phyloP scores from a whole-genome alignment of 2,888 invertebrate species.

The Andrena chrysosceles region DNA sequence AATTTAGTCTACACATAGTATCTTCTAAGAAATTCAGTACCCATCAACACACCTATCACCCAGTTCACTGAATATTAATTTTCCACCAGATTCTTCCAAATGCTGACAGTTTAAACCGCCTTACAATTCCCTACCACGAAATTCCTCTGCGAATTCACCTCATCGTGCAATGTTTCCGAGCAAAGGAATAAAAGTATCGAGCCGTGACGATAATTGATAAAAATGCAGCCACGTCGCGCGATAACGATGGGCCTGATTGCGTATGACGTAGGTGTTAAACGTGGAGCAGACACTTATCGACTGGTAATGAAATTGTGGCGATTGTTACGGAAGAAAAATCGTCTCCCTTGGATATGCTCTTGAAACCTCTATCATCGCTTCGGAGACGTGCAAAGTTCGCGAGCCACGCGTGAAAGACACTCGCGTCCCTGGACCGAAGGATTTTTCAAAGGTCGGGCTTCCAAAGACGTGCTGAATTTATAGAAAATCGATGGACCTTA shows the following conservation, averaged over 20 bases:
- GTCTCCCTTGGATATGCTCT: too few relatives aligned
- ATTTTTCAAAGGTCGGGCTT: background rate
- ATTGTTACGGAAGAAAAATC: too few relatives aligned
- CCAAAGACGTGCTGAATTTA: background rate
- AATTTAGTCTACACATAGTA: too few relatives aligned
- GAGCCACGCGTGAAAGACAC: background rate
- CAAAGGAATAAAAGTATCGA: constrained; percentile 1
- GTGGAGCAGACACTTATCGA: background rate
- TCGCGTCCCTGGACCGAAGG: background rate
- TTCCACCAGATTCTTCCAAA: too few relatives aligned
- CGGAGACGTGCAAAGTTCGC: background rate
- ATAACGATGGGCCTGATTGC: constrained; percentile 2
- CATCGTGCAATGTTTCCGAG: background rate
- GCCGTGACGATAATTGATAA: constrained; percentile 8
- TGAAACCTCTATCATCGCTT: too few relatives aligned
- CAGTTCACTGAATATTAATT: too few relatives aligned
- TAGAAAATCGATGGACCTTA: constrained; percentile 44
- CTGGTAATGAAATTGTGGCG: too few relatives aligned
- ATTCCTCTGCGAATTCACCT: background rate
- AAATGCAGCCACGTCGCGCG: constrained; percentile 3
- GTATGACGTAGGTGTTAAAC: background rate
- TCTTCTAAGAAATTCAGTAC: too few relatives aligned
- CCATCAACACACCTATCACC: too few relatives aligned
- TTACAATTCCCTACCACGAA: background rate
- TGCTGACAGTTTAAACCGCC: too few relatives aligned